A percentile compares a stretch with the other conserved stretches of the same genome.
Conservation (phyloP, 2,797 vertebrate species). For the Lagocephalus sceleratus region DNA sequence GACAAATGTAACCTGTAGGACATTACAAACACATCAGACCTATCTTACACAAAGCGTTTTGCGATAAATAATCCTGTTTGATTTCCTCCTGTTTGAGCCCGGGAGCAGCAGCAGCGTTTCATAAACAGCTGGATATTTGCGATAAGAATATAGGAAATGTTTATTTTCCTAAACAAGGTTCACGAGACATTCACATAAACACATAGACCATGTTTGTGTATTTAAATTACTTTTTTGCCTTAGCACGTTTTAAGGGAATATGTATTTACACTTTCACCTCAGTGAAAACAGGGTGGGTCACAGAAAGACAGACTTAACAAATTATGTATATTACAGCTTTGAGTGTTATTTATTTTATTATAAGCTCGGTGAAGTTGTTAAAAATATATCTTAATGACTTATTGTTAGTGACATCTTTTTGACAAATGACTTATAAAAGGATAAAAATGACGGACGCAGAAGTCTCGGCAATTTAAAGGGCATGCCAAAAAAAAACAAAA, state of each 20-base stretch:
- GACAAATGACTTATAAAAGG: too few species aligned
- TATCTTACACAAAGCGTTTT: too few species aligned
- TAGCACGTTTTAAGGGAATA: background rate
- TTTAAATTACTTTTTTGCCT: background rate
- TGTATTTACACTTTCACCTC: background rate
- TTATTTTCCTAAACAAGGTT: background rate
- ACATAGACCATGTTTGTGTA: background rate
- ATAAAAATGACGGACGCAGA: too few species aligned
- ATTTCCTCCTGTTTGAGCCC: too few species aligned
- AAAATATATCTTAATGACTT: too few species aligned
- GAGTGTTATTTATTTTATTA: too few species aligned
- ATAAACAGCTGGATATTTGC: background rate
- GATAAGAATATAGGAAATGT: background rate
- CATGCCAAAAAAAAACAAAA: background rate
- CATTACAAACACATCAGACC: too few species aligned
- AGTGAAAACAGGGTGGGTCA: background rate
- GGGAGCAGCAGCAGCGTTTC: background rate
- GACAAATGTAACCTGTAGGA: too few species aligned
- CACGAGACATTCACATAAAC: background rate
- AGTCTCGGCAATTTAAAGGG: background rate
- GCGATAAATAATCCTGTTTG: too few species aligned
- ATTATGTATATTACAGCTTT: too few species aligned
- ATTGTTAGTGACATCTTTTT: too few species aligned
- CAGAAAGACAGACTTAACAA: background rate
- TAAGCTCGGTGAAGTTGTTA: too few species aligned